Evolutionary conservation across 2,888 invertebrate species (phyloP).

Genomic region (Tenthredo livida): DNA sequence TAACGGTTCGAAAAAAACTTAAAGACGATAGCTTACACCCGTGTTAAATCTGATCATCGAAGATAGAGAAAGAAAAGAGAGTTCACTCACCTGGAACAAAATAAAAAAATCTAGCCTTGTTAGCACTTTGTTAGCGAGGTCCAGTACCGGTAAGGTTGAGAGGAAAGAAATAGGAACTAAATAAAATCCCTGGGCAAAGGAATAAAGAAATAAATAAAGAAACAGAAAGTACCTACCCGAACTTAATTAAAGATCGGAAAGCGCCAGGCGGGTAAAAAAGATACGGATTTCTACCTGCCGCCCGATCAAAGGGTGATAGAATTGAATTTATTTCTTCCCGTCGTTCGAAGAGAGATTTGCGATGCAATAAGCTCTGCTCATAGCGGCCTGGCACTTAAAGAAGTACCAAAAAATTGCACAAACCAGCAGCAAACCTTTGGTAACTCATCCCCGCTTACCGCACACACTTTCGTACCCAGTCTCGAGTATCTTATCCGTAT

Average conservation of each 20-base stretch:
- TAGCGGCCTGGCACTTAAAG: not conserved
- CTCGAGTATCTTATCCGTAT: slow-evolving; percentile 64
- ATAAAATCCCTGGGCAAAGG: slow-evolving; percentile 14
- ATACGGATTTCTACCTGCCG: slow-evolving; percentile 13
- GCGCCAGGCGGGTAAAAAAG: slow-evolving; percentile 39
- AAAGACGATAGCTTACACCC: slow-evolving; percentile 51
- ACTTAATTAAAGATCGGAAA: slow-evolving; percentile 45
- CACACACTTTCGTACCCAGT: slow-evolving; percentile 25
- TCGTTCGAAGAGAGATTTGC: slow-evolving; percentile 43
- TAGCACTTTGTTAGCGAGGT: slow-evolving; percentile 32
- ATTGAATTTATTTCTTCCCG: slow-evolving; percentile 47
- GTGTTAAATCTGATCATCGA: slow-evolving; percentile 40
- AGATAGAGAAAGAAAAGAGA: slow-evolving; percentile 27
- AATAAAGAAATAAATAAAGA: slow-evolving; percentile 7
- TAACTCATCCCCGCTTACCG: slow-evolving; percentile 33
- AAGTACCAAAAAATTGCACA: slow-evolving; percentile 27
- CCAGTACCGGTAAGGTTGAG: not conserved
- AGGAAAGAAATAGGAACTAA: slow-evolving; percentile 10
- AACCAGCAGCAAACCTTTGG: slow-evolving; percentile 34
- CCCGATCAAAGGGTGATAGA: slow-evolving; percentile 47
- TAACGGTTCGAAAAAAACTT: slow-evolving; percentile 18
- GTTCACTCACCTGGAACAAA: slow-evolving; percentile 44
- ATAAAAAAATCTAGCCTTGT: slow-evolving; percentile 28
- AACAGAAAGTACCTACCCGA: slow-evolving; percentile 22
- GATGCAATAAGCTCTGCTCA: slow-evolving; percentile 23